Evolutionary conservation across 1,140 invertebrate genomes (phyloP).

Genomic region (Luehdorfia chinensis): DNA sequence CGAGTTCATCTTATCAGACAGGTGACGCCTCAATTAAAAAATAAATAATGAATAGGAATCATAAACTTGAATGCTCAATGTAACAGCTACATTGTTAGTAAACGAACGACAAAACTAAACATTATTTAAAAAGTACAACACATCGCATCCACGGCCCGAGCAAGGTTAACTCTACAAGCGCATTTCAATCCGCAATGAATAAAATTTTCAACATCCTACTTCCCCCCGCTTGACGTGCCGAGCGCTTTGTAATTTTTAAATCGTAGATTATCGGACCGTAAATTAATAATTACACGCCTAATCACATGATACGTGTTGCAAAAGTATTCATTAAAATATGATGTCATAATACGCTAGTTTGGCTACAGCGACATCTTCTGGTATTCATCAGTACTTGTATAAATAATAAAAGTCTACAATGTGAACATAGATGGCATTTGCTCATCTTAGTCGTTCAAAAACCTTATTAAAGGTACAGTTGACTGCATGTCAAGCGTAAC

Average conservation of each 20-base stretch:
- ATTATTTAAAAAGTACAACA: conserved; percentile 2
- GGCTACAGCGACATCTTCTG: conserved; percentile 5
- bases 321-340: neutral
- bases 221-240: conserved; percentile 6
- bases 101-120: neutral
- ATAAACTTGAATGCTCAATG: no score
- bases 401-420: neutral
- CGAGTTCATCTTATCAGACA: no score
- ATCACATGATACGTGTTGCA: neutral
- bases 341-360: neutral
- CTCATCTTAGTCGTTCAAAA: neutral
- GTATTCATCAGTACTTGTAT: neutral
- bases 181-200: conserved; percentile 1
- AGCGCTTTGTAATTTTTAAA: conserved; percentile 1
- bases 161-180: conserved; percentile 6
- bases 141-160: neutral
- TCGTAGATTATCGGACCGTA: conserved; percentile 12
- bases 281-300: conserved; percentile 11
- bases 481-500: no score
- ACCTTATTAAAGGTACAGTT: neutral
- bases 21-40: no score
- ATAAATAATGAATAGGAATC: no score
- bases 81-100: neutral
- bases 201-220: conserved; percentile 11
- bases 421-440: conserved; percentile 3